A percentile compares a stretch with the other conserved stretches of the same genome.
Evolutionary conservation across 2,888 invertebrate species (phyloP).

Genomic region (Eupithecia centaureata): DNA sequence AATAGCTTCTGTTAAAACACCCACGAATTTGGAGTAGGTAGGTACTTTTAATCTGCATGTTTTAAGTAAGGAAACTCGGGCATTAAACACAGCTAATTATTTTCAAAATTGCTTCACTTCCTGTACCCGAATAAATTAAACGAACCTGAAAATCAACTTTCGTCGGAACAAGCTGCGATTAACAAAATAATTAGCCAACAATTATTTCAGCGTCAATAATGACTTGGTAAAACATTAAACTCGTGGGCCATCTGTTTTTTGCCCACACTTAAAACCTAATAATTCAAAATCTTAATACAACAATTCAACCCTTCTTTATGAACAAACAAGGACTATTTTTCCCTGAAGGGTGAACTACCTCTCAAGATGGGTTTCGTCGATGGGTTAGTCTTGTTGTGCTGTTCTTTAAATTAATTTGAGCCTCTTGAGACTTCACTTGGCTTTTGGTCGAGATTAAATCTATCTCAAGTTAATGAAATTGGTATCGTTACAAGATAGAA

Average conservation of each 20-base stretch:
- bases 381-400: conserved; percentile 61
- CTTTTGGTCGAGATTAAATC: conserved; percentile 70
- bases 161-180: conserved; percentile 49
- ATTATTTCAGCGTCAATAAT: conserved; percentile 65
- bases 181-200: conserved; percentile 74
- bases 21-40: conserved; percentile 15
- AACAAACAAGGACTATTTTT: conserved; percentile 47
- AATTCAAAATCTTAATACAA: conserved; percentile 16
- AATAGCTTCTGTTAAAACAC: conserved; percentile 20
- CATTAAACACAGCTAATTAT: conserved; percentile 36
- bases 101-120: conserved; percentile 45
- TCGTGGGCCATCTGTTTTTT: conserved; percentile 77
- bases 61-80: conserved; percentile 29
- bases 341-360: conserved; percentile 21
- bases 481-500: conserved; percentile 59
- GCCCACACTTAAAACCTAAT: conserved; percentile 59
- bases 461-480: conserved; percentile 72
- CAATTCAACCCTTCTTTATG: conserved; percentile 38
- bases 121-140: conserved; percentile 48
- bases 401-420: conserved; percentile 80
- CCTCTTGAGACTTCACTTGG: conserved; percentile 72
- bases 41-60: conserved; percentile 30
- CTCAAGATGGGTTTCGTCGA: no score
- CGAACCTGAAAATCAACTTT: conserved; percentile 46
- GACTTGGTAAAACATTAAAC: conserved; percentile 65